phyloP scores from a whole-genome alignment of 2,888 invertebrate genomes.

The Parasteatoda lunata region DNA sequence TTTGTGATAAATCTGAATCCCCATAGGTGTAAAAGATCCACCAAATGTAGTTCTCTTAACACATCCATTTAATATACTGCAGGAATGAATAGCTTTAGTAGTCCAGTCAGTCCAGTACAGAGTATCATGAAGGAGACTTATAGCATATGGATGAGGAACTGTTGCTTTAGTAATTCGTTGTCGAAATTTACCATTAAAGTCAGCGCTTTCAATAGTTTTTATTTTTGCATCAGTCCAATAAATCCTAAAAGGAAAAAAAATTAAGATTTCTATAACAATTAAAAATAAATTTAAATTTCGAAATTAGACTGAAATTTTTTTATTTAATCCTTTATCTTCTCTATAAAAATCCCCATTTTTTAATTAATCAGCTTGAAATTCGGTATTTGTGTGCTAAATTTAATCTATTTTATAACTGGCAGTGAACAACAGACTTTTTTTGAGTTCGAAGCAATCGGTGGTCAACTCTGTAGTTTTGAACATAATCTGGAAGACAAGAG shows the following conservation, averaged over 20 bases:
- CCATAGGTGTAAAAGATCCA: constrained; percentile 79
- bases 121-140: constrained; percentile 81
- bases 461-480: too few species aligned
- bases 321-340: too few species aligned
- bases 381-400: too few species aligned
- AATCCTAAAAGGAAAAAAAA: constrained; percentile 75
- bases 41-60: constrained; percentile 65
- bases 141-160: constrained; percentile 82
- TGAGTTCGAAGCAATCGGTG: too few species aligned
- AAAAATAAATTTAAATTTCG: too few species aligned
- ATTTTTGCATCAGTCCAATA: constrained; percentile 95
- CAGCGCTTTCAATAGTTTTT: constrained; percentile 85
- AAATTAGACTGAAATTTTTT: too few species aligned
- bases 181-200: constrained; percentile 87
- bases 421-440: too few species aligned
- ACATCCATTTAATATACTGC: constrained; percentile 69
- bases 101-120: constrained; percentile 95
- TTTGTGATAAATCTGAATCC: constrained; percentile 87
- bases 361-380: too few species aligned
- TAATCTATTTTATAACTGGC: too few species aligned
- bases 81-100: constrained; percentile 75
- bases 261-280: too few species aligned
- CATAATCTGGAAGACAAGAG: too few species aligned
- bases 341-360: too few species aligned
- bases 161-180: constrained; percentile 75